phyloP scores from a whole-genome alignment of 1,140 invertebrate genomes.

The Dendroctonus valens region DNA sequence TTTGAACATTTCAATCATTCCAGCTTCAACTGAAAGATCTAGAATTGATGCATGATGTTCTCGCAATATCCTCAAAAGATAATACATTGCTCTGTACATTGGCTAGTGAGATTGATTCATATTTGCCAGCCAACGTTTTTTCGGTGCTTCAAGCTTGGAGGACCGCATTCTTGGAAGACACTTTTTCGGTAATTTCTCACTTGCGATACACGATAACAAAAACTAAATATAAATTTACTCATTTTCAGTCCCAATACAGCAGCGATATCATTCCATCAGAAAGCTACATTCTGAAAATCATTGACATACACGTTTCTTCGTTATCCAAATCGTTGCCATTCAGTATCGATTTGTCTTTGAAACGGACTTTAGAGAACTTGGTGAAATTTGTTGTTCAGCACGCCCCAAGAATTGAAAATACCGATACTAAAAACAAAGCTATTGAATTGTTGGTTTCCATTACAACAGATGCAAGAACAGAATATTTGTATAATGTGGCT shows the following conservation, averaged over 20 bases:
- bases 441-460: conserved; percentile 66
- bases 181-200: conserved; percentile 42
- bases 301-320: conserved; percentile 58
- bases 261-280: conserved; percentile 81
- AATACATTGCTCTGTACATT: conserved; percentile 53
- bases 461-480: conserved; percentile 72
- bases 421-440: conserved; percentile 50
- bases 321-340: conserved; percentile 60
- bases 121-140: conserved; percentile 59
- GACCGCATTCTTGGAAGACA: conserved; percentile 49
- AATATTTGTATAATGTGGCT: conserved; percentile 67
- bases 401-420: conserved; percentile 57
- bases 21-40: conserved; percentile 50
- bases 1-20: background rate
- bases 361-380: conserved; percentile 64
- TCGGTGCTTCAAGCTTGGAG: conserved; percentile 68
- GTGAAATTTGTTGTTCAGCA: conserved; percentile 68
- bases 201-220: background rate
- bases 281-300: conserved; percentile 68
- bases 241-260: conserved; percentile 65
- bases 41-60: conserved; percentile 57
- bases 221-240: background rate
- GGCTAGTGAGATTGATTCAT: conserved; percentile 56
- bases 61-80: conserved; percentile 60
- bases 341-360: conserved; percentile 66